These are phyloP conservation scores for Poliocrania exsul DNA, from an alignment of 2,797 vertebrate species.

Conservation along the genomic window DNA sequence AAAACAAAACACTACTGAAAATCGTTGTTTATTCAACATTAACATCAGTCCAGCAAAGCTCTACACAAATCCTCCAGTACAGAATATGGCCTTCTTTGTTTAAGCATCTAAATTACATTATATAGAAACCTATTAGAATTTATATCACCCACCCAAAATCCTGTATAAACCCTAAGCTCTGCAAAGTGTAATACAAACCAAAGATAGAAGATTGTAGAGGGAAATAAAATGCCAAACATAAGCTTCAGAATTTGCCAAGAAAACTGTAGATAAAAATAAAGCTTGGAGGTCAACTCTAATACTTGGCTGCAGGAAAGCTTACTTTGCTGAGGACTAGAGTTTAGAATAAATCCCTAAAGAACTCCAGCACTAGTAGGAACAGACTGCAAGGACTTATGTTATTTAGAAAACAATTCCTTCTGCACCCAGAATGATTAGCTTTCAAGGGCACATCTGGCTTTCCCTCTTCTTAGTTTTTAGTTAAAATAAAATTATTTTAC, in stretches of 20 bases:
- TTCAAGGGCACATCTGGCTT: not conserved
- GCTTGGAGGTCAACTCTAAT: constrained; percentile 23
- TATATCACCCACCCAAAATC: not conserved
- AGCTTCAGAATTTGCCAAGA: constrained; percentile 50
- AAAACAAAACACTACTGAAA: constrained; percentile 30
- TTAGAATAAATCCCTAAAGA: constrained; percentile 47
- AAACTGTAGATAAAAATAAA: constrained; percentile 67
- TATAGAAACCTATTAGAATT: constrained; percentile 12
- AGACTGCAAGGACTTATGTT: not conserved
- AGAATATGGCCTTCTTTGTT: not conserved
- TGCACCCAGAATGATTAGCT: not conserved
- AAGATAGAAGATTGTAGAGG: constrained; percentile 23
- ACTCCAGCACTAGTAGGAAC: not conserved
- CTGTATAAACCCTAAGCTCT: constrained; percentile 15
- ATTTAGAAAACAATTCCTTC: constrained; percentile 49
- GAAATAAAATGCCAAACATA: constrained; percentile 36
- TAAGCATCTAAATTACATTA: constrained; percentile 14
- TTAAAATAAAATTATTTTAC: not conserved
- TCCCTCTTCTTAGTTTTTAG: not conserved
- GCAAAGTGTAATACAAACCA: constrained; percentile 20
- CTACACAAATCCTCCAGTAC: not conserved
- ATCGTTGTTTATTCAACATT: not conserved
- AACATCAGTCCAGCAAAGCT: not conserved
- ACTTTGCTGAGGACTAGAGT: constrained; percentile 26
- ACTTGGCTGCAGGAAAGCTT: constrained; percentile 49